These are phyloP conservation scores for Antrozous pallidus DNA, from an alignment of 2,797 vertebrate genomes.

Conservation along the genomic window DNA sequence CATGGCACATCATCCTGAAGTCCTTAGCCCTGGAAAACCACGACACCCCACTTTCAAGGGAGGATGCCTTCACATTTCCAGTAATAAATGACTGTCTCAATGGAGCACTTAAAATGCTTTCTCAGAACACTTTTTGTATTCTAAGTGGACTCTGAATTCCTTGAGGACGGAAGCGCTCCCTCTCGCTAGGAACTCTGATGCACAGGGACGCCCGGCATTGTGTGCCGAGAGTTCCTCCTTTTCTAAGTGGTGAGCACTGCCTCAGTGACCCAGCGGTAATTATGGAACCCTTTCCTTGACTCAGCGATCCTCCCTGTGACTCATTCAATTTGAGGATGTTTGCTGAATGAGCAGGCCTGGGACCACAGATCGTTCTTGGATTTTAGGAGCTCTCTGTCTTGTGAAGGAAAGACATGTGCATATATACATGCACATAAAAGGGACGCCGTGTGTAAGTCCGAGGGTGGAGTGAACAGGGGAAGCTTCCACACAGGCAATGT, in stretches of 20 bases:
- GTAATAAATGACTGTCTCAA: not conserved
- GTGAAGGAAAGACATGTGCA: not conserved
- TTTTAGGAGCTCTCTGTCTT: not conserved
- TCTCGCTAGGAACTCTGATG: not conserved
- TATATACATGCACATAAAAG: not conserved
- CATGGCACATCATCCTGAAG: fast-evolving
- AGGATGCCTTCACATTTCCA: not conserved
- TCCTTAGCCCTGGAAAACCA: not conserved
- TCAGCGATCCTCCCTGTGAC: not conserved
- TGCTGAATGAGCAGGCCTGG: not conserved
- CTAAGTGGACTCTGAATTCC: not conserved
- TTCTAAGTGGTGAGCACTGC: fast-evolving
- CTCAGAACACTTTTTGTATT: not conserved
- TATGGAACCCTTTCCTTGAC: not conserved
- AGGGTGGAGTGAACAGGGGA: not conserved
- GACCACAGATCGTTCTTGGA: not conserved
- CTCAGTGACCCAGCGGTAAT: not conserved
- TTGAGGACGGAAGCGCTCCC: not conserved
- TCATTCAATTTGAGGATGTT: not conserved
- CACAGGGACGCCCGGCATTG: fast-evolving
- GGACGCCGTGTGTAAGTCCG: not conserved
- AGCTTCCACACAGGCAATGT: not conserved
- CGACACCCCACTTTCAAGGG: not conserved
- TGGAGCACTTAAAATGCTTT: not conserved
- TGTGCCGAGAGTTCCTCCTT: fast-evolving